Evolutionary conservation across 2,113 vertebrate genomes (phyloP).

Genomic region (Ornithorhynchus anatinus): DNA sequence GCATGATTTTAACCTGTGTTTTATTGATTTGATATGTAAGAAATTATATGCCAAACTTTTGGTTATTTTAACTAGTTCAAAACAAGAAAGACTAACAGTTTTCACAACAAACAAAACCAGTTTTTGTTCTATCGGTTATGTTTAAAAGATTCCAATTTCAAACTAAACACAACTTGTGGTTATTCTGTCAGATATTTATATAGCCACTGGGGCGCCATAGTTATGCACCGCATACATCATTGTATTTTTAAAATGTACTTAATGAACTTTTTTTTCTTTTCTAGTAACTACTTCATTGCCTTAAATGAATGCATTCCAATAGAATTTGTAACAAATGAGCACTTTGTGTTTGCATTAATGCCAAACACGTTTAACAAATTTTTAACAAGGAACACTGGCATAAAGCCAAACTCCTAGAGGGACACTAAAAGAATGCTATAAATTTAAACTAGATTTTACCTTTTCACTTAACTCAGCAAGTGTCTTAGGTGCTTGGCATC

Average conservation of each 20-base stretch:
- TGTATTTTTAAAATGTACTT: constrained; percentile 86
- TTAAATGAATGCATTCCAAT: constrained; percentile 90
- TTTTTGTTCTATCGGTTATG: constrained; percentile 74
- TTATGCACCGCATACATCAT: constrained; percentile 87
- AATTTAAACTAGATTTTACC: constrained; percentile 80
- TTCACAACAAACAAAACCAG: constrained; percentile 83
- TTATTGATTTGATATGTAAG: constrained; percentile 54
- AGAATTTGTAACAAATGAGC: constrained; percentile 90
- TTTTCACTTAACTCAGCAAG: constrained; percentile 77
- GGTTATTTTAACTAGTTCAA: constrained; percentile 63
- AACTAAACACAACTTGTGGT: constrained; percentile 87
- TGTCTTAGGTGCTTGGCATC: constrained; percentile 77
- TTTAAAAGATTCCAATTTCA: constrained; percentile 87
- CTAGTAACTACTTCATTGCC: constrained; percentile 83
- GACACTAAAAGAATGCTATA: constrained; percentile 81
- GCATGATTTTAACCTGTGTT: constrained; percentile 41
- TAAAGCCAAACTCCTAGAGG: constrained; percentile 81
- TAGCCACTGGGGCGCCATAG: constrained; percentile 86
- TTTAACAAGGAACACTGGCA: constrained; percentile 85
- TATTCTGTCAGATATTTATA: constrained; percentile 90
- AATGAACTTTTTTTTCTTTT: constrained; percentile 83
- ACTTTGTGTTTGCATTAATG: constrained; percentile 91
- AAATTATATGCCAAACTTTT: constrained; percentile 42
- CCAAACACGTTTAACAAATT: constrained; percentile 91
- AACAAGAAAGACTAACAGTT: constrained; percentile 73